phyloP scores from a whole-genome alignment of 2,797 vertebrate genomes.

The Chelon labrosus region DNA sequence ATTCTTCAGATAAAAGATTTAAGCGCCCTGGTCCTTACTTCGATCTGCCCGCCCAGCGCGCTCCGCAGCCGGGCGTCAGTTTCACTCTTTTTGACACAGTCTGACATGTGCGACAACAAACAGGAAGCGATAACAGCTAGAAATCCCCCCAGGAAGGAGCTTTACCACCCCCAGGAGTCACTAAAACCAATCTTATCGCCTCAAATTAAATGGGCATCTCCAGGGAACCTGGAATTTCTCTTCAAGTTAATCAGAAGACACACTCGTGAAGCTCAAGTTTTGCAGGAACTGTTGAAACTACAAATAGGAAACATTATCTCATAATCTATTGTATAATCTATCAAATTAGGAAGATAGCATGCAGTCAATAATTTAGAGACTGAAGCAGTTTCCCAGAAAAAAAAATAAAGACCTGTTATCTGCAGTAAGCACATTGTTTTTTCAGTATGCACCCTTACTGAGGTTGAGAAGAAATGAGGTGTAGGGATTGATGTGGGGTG shows the following conservation, averaged over 20 bases:
- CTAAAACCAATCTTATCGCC: slow-evolving; percentile 14
- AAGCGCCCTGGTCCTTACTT: slow-evolving; percentile 47
- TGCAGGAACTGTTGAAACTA: slow-evolving; percentile 7
- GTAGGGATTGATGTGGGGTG: not conserved
- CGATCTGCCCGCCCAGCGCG: slow-evolving; percentile 49
- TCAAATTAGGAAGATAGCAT: not conserved
- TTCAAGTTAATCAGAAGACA: slow-evolving; percentile 39
- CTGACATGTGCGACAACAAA: slow-evolving; percentile 59
- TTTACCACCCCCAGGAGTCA: slow-evolving; percentile 20
- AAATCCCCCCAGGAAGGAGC: slow-evolving; percentile 15
- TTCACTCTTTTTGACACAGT: slow-evolving; percentile 49
- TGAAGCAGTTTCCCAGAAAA: not conserved
- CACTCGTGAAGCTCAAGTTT: slow-evolving; percentile 16
- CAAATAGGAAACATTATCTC: slow-evolving; percentile 6
- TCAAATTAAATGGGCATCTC: slow-evolving; percentile 26
- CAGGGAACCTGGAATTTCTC: not conserved
- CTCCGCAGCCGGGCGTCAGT: slow-evolving; percentile 59
- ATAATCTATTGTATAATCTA: no score
- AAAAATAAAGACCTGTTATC: slow-evolving; percentile 14
- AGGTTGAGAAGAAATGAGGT: not conserved
- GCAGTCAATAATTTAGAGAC: not conserved
- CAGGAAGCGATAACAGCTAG: slow-evolving; percentile 54
- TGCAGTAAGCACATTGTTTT: slow-evolving; percentile 17
- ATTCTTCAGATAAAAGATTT: slow-evolving; percentile 68
- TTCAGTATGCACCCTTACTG: slow-evolving; percentile 12